phyloP scores from a whole-genome alignment of 2,888 invertebrate species.

The Leptinotarsa haldemani region DNA sequence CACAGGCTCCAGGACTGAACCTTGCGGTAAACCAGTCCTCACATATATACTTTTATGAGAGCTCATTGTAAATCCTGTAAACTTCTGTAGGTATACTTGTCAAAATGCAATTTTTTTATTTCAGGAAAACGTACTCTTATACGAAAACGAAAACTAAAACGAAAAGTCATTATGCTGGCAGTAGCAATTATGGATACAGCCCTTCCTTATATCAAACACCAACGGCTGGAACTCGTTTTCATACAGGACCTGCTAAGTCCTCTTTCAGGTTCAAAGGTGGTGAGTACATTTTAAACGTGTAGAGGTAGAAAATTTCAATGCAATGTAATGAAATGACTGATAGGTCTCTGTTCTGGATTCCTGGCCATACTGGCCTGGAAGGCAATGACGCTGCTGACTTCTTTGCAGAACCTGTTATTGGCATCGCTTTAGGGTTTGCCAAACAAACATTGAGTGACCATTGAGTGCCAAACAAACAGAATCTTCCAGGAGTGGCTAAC shows the following conservation, averaged over 20 bases:
- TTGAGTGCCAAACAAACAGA: too few relatives aligned
- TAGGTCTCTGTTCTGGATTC: too few relatives aligned
- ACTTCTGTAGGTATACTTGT: neutral
- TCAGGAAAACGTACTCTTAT: constrained; percentile 3
- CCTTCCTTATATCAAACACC: constrained; percentile 8
- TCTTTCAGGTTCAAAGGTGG: constrained; percentile 19
- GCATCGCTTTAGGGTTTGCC: too few relatives aligned
- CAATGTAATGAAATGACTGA: too few relatives aligned
- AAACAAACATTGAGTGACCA: too few relatives aligned
- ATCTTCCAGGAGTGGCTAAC: too few relatives aligned
- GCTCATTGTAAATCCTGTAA: too few relatives aligned
- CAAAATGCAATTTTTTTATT: neutral
- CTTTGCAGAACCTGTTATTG: too few relatives aligned
- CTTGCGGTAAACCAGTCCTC: neutral
- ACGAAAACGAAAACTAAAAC: constrained; percentile 30
- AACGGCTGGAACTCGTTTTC: neutral
- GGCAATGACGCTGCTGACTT: too few relatives aligned
- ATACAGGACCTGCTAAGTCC: neutral
- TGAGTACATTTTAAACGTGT: constrained; percentile 5
- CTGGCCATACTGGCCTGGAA: too few relatives aligned
- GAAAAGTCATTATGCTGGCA: constrained; percentile 19
- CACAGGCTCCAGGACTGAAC: too few relatives aligned
- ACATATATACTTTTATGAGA: too few relatives aligned
- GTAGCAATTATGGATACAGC: constrained; percentile 4
- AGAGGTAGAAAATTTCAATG: neutral